These are phyloP conservation scores for Lagopus leucura DNA, from an alignment of 2,113 vertebrate species.

Conservation along the genomic window DNA sequence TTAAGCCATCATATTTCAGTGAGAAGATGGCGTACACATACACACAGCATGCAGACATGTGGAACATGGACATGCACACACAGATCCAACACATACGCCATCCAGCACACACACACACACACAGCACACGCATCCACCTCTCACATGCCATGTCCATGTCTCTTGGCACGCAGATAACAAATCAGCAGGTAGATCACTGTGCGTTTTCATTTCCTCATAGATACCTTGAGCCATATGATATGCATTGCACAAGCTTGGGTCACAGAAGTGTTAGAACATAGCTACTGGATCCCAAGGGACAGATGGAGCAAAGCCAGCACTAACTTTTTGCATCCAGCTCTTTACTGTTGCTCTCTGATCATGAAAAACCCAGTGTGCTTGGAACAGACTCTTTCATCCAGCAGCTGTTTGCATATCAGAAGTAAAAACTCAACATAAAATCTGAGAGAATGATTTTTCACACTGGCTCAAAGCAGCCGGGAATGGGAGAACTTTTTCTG, in stretches of 20 bases:
- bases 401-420: neutral
- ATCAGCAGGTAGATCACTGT: neutral
- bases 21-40: neutral
- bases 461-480: neutral
- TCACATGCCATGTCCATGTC: neutral
- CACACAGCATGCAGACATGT: neutral
- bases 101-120: neutral
- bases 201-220: neutral
- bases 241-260: neutral
- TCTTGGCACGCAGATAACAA: neutral
- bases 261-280: slow-evolving; percentile 1
- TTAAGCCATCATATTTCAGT: accelerated
- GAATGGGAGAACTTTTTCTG: neutral
- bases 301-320: slow-evolving; percentile 20
- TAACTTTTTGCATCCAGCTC: slow-evolving; percentile 5
- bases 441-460: neutral
- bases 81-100: neutral
- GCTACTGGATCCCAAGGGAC: slow-evolving; percentile 14
- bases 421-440: neutral
- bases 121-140: neutral
- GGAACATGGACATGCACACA: neutral
- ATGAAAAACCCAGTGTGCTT: slow-evolving; percentile 6
- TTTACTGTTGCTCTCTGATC: slow-evolving; percentile 8
- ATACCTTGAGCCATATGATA: accelerated
- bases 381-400: slow-evolving; percentile 13